phyloP scores from a whole-genome alignment of 2,888 invertebrate genomes.

The Diaphora mendica region DNA sequence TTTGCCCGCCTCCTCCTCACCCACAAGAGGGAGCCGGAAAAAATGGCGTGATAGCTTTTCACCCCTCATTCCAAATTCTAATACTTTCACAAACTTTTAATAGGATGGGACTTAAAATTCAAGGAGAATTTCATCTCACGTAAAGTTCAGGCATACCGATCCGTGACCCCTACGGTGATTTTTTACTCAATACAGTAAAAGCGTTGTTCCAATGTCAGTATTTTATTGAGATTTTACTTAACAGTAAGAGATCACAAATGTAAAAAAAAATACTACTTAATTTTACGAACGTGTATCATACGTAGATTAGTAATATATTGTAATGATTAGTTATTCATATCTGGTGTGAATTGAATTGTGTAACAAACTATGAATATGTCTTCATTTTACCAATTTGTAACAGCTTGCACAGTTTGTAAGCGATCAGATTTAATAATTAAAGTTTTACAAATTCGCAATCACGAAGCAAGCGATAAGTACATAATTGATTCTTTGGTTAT shows the following conservation, averaged over 20 bases:
- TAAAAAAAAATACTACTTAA: not conserved
- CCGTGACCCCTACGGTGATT: slow-evolving; percentile 33
- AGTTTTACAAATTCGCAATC: slow-evolving; percentile 21
- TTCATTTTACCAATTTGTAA: slow-evolving; percentile 25
- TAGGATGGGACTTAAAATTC: slow-evolving; percentile 85
- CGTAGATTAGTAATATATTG: no score
- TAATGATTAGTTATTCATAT: slow-evolving; percentile 1
- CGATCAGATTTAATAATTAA: slow-evolving; percentile 15
- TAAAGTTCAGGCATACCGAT: slow-evolving; percentile 67
- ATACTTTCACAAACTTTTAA: slow-evolving; percentile 85
- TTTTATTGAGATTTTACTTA: not conserved
- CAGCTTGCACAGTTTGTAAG: slow-evolving; percentile 20
- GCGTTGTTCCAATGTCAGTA: slow-evolving; percentile 17
- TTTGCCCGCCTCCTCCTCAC: slow-evolving; percentile 52
- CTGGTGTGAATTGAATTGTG: slow-evolving; percentile 8
- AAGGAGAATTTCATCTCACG: slow-evolving; percentile 76
- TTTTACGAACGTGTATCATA: not conserved
- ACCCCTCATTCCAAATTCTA: slow-evolving; percentile 84
- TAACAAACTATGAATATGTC: slow-evolving; percentile 27
- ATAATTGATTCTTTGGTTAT: slow-evolving; percentile 25
- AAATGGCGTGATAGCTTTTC: slow-evolving; percentile 82
- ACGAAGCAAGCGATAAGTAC: slow-evolving; percentile 23
- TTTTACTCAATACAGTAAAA: slow-evolving; percentile 22
- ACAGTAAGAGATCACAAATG: no score
- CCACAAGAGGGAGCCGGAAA: slow-evolving; percentile 66